Conservation (phyloP, 2,797 vertebrate species). For the Dermochelys coriacea region DNA sequence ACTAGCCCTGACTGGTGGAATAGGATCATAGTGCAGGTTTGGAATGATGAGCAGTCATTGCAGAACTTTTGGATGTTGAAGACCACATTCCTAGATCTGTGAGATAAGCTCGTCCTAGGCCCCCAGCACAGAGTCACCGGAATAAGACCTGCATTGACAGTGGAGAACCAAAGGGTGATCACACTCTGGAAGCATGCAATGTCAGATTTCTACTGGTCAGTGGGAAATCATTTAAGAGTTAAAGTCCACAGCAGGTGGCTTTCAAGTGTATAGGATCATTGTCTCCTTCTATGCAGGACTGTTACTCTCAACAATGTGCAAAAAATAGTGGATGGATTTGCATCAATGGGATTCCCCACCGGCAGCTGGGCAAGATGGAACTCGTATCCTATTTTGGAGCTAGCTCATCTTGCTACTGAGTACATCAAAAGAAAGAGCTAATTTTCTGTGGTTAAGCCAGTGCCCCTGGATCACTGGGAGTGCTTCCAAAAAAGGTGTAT, state of each 20-base stretch:
- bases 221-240: background rate
- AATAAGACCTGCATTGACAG: background rate
- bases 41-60: background rate
- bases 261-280: background rate
- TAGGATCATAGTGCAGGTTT: background rate
- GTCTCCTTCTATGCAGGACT: background rate
- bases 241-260: background rate
- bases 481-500: background rate
- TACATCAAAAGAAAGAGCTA: background rate
- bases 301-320: background rate
- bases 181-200: background rate
- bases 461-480: background rate
- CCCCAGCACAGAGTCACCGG: background rate
- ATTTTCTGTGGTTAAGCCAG: background rate
- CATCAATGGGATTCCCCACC: background rate
- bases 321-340: background rate
- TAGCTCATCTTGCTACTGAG: background rate
- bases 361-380: background rate
- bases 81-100: background rate
- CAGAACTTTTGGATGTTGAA: background rate
- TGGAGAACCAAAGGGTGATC: background rate
- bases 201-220: background rate
- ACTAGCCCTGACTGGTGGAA: background rate
- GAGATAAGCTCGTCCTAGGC: background rate
- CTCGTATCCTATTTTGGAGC: background rate